Conservation (phyloP, 2,797 vertebrate species). For the Clarias fuscus region DNA sequence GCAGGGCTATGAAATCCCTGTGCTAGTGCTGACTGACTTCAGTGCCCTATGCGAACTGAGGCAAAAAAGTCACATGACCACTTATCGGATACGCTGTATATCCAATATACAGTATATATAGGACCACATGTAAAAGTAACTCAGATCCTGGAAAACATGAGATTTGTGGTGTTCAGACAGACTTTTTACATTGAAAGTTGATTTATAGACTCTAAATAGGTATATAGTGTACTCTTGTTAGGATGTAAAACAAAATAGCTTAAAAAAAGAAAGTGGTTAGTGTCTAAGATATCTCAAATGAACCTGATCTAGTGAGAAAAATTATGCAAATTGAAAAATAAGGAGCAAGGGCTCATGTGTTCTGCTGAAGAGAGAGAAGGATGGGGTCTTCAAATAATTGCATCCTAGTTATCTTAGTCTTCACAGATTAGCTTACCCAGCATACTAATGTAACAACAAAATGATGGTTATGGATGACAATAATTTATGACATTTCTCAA, state of each 20-base stretch:
- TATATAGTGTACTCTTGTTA: neutral
- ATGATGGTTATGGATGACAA: neutral
- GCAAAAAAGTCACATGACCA: too few relatives aligned
- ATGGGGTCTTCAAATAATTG: neutral
- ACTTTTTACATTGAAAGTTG: too few relatives aligned
- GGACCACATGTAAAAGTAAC: too few relatives aligned
- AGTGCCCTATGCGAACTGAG: too few relatives aligned
- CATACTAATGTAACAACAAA: neutral
- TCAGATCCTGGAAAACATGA: too few relatives aligned
- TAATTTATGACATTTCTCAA: neutral
- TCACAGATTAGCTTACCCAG: neutral
- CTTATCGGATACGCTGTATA: too few relatives aligned
- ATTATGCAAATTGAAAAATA: neutral
- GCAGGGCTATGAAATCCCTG: too few relatives aligned
- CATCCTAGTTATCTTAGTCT: neutral
- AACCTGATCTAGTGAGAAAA: neutral
- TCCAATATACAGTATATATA: too few relatives aligned
- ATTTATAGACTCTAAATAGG: neutral
- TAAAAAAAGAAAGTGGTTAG: neutral
- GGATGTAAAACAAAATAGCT: neutral
- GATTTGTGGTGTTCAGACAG: too few relatives aligned
- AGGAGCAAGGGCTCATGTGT: neutral
- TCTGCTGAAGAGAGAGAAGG: neutral
- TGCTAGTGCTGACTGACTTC: too few relatives aligned
- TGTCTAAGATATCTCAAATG: neutral